These are phyloP conservation scores for Cuniculus paca DNA, from an alignment of 2,797 vertebrate species.

Conservation along the genomic window DNA sequence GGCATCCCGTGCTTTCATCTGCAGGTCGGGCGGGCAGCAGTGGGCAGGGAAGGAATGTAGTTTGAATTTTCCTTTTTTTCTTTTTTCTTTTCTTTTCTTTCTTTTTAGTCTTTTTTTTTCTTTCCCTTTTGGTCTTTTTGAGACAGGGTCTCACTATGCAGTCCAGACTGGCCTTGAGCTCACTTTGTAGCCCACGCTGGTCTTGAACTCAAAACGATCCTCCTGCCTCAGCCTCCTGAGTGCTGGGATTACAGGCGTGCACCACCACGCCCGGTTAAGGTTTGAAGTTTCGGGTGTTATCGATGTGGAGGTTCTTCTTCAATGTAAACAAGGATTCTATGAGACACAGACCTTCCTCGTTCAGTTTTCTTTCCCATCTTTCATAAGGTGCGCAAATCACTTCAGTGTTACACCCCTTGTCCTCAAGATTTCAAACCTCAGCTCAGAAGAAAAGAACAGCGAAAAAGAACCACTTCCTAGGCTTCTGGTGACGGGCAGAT, in stretches of 20 bases:
- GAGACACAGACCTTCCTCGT: not conserved
- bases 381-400: not conserved
- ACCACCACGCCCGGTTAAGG: not conserved
- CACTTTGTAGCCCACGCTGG: too few relatives aligned
- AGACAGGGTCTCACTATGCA: too few relatives aligned
- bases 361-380: not conserved
- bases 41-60: not conserved
- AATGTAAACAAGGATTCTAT: not conserved
- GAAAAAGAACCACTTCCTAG: not conserved
- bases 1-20: not conserved
- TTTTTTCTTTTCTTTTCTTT: too few relatives aligned
- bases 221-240: too few relatives aligned
- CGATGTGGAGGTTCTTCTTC: not conserved
- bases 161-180: too few relatives aligned
- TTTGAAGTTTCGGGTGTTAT: not conserved
- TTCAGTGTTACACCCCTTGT: not conserved
- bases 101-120: too few relatives aligned
- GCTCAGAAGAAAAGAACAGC: not conserved
- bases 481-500: not conserved
- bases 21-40: not conserved
- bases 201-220: too few relatives aligned
- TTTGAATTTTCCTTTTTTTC: too few relatives aligned
- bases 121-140: too few relatives aligned
- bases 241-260: too few relatives aligned
- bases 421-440: not conserved